Conservation (phyloP, 2,113 vertebrate genomes). For the Ageneiosus marmoratus region DNA sequence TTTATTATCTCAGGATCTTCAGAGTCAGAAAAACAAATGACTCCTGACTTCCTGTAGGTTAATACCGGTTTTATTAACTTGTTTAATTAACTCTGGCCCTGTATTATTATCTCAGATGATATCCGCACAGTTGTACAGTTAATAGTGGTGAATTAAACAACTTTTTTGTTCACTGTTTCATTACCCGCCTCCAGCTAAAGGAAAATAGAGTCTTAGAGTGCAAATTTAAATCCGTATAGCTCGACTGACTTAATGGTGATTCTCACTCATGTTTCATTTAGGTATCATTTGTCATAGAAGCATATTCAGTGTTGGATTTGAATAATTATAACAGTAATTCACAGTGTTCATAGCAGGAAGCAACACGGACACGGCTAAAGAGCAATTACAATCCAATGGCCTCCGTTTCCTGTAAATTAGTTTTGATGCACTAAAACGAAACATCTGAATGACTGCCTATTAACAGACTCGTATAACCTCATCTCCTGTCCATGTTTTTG, state of each 20-base stretch:
- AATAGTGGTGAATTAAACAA: conserved; percentile 14
- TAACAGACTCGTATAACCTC: neutral
- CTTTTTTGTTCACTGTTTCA: conserved; percentile 2
- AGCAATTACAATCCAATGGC: neutral
- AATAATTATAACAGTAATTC: neutral
- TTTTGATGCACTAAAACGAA: neutral
- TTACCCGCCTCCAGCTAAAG: conserved; percentile 23
- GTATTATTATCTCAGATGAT: neutral
- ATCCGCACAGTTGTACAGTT: neutral
- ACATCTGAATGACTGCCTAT: neutral
- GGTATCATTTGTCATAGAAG: conserved; percentile 17
- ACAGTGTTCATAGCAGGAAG: neutral
- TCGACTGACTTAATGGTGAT: conserved; percentile 8
- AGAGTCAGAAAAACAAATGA: neutral
- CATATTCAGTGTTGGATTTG: neutral
- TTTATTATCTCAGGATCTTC: no score
- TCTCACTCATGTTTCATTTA: conserved; percentile 24
- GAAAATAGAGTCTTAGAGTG: conserved; percentile 23
- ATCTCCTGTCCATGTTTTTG: neutral
- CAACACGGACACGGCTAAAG: no score
- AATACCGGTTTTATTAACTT: conserved; percentile 10
- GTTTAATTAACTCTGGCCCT: neutral
- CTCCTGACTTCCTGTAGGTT: neutral
- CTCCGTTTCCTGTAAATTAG: neutral
- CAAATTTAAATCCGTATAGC: conserved; percentile 22